Base-by-base conservation (phyloP, 1,140 invertebrate genomes). In the Wasmannia auropunctata region DNA sequence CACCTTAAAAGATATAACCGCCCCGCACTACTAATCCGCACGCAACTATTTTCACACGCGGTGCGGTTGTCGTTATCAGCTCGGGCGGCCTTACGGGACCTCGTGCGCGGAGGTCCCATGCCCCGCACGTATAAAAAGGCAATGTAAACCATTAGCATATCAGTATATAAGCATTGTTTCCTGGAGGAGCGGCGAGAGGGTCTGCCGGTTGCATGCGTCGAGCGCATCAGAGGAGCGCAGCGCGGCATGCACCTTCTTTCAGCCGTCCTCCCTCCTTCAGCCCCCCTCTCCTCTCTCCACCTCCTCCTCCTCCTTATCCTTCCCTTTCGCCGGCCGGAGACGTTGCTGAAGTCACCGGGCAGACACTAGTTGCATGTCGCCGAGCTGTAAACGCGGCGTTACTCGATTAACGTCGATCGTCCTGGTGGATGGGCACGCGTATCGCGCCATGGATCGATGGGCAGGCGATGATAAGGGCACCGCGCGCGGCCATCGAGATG, bases 341-440 rank as follows among this genome's bases (percentile, higher is more conserved):
- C 63, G 86, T 79, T 87, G 81, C 72, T 43, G 49, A 58, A 65
- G 76, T 87, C 76, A 58, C 70, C 34, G 54, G 11, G 70, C 84
- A 65, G 87, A 89, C 87, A 83, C 88, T 88, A 88, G 88, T 89
- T 88, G 88, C 88, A 86, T 89, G 88, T 89, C 76, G 76, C 84
- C 79, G 77, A 86, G 88, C 87, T 86, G 88, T 89, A 89, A 86
- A 89, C 84, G 87, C 70, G 87, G 65, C 87, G 87, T 86, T 88
- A 81, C 87, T 88, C 87, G 88, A 89, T 89, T 88, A 89, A 88
- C 75, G 76, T 89, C 84, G 84, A 89, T 86, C 87, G 84, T 83
- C 87, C 85, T 88, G 49, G 58, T 88, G 74, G 70, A 87, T 88
- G 72, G 49, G 72, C 86, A 65, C 49, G 62, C 63, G 70, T 88